These are phyloP conservation scores for Tichodroma muraria DNA, from an alignment of 2,113 vertebrate species.

Conservation along the genomic window DNA sequence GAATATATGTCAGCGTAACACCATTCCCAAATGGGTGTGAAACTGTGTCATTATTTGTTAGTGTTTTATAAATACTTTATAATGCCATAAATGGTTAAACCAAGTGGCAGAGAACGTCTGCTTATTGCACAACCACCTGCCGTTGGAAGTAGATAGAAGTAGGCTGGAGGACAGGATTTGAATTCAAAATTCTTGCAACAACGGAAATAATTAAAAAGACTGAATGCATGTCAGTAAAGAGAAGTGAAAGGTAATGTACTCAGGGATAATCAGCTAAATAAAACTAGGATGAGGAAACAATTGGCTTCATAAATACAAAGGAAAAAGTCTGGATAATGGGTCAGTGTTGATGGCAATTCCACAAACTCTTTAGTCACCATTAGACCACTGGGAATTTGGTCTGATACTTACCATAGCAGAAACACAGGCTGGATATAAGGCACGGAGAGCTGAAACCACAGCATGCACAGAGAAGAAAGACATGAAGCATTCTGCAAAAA, in stretches of 20 bases:
- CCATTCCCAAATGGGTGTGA: not conserved
- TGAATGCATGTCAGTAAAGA: not conserved
- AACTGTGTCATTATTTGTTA: not conserved
- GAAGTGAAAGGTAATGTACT: not conserved
- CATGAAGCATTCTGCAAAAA: not conserved
- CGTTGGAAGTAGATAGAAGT: not conserved
- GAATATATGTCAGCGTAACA: not conserved
- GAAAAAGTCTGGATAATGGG: not conserved
- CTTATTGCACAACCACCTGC: not conserved
- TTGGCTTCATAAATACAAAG: not conserved
- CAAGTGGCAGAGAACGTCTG: not conserved
- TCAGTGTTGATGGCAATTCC: not conserved
- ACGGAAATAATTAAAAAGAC: not conserved
- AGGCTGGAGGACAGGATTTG: not conserved
- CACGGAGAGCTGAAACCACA: not conserved
- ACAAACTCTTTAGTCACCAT: not conserved
- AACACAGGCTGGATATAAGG: not conserved
- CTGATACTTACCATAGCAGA: not conserved
- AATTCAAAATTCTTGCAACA: not conserved
- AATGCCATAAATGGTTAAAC: not conserved
- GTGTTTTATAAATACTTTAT: not conserved
- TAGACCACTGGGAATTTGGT: not conserved
- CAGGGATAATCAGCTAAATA: not conserved
- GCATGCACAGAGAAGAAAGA: not conserved
- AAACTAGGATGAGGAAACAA: not conserved